These are phyloP conservation scores for Podabrus alpinus DNA, from an alignment of 2,888 invertebrate genomes.

Conservation along the genomic window DNA sequence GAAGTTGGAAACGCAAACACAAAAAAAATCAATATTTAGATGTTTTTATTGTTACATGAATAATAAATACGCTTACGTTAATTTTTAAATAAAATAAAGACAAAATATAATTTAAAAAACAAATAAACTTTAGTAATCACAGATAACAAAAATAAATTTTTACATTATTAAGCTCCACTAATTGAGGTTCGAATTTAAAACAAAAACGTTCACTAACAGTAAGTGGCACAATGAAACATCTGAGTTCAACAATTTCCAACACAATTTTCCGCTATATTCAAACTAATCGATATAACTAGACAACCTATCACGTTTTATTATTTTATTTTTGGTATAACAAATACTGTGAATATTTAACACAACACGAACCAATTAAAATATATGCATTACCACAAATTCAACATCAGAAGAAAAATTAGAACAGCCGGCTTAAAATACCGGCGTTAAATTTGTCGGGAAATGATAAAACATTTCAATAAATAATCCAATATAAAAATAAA, in stretches of 20 bases:
- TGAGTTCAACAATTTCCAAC: neutral
- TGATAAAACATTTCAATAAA: neutral
- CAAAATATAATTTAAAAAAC: neutral
- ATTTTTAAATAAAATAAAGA: neutral
- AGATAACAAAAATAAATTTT: neutral
- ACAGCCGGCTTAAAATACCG: neutral
- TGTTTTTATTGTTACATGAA: neutral
- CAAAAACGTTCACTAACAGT: neutral
- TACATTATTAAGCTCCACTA: neutral
- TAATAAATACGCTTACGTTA: slow-evolving; percentile 2
- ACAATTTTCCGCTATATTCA: neutral
- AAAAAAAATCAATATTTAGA: slow-evolving; percentile 17
- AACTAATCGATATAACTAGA: neutral
- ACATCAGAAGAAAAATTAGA: neutral
- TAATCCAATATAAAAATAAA: slow-evolving; percentile 2
- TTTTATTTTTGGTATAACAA: neutral
- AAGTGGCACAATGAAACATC: neutral
- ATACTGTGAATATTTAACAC: neutral
- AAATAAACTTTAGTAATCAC: neutral
- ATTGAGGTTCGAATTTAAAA: neutral
- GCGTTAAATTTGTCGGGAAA: neutral
- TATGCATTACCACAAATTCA: neutral
- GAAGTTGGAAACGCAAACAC: slow-evolving; percentile 37
- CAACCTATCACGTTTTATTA: neutral
- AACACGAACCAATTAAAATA: neutral